phyloP scores from a whole-genome alignment of 2,888 invertebrate genomes.

The Myathropa florea region DNA sequence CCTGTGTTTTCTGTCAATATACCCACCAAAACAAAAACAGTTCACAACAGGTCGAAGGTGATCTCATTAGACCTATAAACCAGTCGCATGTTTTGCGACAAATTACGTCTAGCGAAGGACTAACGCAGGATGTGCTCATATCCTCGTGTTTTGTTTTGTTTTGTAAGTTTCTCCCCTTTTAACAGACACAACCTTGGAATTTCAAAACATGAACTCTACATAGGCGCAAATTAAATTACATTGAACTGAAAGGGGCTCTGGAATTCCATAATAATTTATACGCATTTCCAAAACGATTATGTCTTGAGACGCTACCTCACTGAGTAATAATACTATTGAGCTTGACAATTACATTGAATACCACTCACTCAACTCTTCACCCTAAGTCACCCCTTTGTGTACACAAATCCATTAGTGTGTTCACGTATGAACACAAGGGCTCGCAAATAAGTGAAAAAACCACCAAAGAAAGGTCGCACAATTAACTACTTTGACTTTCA shows the following conservation, averaged over 20 bases:
- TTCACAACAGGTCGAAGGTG: too few species aligned
- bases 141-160: too few species aligned
- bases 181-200: too few species aligned
- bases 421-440: background rate
- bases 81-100: too few species aligned
- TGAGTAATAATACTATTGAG: background rate
- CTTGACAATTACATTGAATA: background rate
- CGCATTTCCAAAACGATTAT: background rate
- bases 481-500: slow-evolving; percentile 39
- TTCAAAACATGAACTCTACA: too few species aligned
- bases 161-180: too few species aligned
- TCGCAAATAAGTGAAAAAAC: slow-evolving; percentile 34
- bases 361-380: background rate
- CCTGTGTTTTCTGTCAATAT: too few species aligned
- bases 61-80: too few species aligned
- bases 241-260: background rate
- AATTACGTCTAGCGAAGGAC: too few species aligned
- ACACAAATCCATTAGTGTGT: slow-evolving; percentile 6
- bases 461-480: slow-evolving; percentile 41
- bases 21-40: too few species aligned
- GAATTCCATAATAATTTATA: background rate
- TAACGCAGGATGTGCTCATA: too few species aligned
- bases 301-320: background rate
- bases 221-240: too few species aligned
- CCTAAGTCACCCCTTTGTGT: background rate